Conservation (phyloP, 2,113 vertebrate species). For the Clarias gariepinus region DNA sequence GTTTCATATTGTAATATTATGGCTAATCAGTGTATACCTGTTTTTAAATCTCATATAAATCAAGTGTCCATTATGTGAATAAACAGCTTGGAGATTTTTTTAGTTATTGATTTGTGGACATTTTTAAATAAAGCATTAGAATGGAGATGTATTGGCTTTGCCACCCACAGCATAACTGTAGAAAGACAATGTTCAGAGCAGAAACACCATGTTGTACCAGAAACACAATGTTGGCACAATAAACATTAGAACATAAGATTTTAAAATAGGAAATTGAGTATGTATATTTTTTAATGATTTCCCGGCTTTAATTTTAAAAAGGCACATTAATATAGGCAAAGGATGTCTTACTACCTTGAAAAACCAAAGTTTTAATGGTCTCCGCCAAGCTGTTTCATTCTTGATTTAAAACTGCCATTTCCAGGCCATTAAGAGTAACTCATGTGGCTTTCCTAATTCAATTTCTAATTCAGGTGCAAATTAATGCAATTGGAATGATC, state of each 20-base stretch:
- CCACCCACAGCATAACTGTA: not conserved
- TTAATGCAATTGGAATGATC: too few species aligned
- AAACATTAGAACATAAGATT: not conserved
- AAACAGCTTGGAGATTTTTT: not conserved
- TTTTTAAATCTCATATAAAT: not conserved
- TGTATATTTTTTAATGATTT: not conserved
- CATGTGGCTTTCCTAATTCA: not conserved
- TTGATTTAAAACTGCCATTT: not conserved
- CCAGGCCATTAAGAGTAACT: not conserved
- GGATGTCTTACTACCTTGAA: not conserved
- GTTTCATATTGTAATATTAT: too few species aligned
- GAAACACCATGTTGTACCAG: too few species aligned
- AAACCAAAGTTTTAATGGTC: not conserved
- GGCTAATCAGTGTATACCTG: too few species aligned
- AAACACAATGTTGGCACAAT: not conserved
- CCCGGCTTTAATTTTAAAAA: not conserved
- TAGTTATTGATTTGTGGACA: not conserved
- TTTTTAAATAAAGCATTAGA: not conserved
- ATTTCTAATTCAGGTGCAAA: not conserved
- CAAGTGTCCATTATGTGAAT: not conserved
- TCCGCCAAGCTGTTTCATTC: not conserved
- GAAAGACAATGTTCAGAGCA: not conserved
- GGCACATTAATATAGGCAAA: not conserved
- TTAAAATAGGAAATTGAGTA: not conserved
- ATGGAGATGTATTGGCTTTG: not conserved